phyloP scores from a whole-genome alignment of 2,888 invertebrate species.

The Lasioglossum zephyrum region DNA sequence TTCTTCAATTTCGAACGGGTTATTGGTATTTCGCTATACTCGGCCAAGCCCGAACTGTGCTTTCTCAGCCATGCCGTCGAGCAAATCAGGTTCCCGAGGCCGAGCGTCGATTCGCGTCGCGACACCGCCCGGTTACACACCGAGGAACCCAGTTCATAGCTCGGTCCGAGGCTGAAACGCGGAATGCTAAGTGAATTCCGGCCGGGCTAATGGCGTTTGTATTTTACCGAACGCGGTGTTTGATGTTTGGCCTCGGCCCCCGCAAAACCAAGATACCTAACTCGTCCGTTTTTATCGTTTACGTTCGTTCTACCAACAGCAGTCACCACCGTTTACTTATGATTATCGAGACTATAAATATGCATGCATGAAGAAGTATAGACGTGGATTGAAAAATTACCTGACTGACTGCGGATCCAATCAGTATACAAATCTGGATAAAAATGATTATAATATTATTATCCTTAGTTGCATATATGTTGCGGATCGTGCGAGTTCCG shows the following conservation, averaged over 20 bases:
- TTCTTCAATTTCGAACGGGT: slow-evolving; percentile 33
- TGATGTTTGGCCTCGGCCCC: background rate
- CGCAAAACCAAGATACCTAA: background rate
- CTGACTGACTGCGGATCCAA: too few species aligned
- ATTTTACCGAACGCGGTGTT: slow-evolving; percentile 32
- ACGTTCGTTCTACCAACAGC: background rate
- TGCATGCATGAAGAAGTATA: background rate
- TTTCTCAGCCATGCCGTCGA: slow-evolving; percentile 28
- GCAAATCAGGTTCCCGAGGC: slow-evolving; percentile 51
- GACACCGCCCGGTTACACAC: slow-evolving; percentile 26
- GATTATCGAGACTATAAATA: background rate
- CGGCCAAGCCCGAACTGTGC: slow-evolving; percentile 13
- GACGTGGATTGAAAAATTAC: too few species aligned
- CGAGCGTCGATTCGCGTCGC: slow-evolving; percentile 29
- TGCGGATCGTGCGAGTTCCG: too few species aligned
- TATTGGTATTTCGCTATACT: slow-evolving; percentile 34
- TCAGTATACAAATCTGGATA: background rate
- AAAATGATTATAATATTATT: background rate
- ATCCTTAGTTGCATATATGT: background rate
- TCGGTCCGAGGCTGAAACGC: slow-evolving; percentile 40
- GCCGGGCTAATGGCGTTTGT: slow-evolving; percentile 42
- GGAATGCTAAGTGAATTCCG: slow-evolving; percentile 54
- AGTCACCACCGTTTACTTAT: background rate
- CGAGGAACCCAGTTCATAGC: background rate
- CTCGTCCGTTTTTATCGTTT: background rate